Evolutionary conservation across 37 sponge, comb jelly and placozoan genomes (phyloP).

Genomic region (Amphimedon queenslandica): DNA sequence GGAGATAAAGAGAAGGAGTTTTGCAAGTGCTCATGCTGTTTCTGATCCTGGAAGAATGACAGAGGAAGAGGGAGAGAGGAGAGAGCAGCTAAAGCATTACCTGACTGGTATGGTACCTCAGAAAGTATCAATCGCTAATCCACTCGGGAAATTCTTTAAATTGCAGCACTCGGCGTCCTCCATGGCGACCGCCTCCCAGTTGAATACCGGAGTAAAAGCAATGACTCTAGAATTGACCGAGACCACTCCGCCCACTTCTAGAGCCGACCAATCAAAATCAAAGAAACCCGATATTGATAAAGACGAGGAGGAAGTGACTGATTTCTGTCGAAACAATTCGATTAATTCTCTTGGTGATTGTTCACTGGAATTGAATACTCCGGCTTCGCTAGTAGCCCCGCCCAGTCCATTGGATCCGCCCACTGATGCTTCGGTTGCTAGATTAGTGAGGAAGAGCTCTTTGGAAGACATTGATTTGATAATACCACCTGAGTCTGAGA

Average conservation of each 20-base stretch:
- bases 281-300: no score
- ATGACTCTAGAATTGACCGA: no score
- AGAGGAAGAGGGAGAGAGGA: background rate
- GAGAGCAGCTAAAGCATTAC: background rate
- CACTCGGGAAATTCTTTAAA: background rate
- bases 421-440: background rate
- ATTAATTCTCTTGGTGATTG: no score
- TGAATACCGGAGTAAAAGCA: no score
- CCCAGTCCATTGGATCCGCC: background rate
- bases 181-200: no score
- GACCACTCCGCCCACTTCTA: no score
- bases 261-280: no score
- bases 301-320: no score
- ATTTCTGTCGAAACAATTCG: no score
- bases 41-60: background rate
- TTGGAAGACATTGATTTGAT: slow-evolving; percentile 1
- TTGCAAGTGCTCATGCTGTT: background rate
- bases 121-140: background rate
- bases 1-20: background rate
- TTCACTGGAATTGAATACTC: no score
- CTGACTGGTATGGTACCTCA: background rate
- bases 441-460: slow-evolving; percentile 8
- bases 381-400: no score
- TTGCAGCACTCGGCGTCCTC: no score
- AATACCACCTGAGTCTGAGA: background rate